Evolutionary conservation across 2,113 vertebrate species (phyloP).

Genomic region (Datnioides undecimradiatus): DNA sequence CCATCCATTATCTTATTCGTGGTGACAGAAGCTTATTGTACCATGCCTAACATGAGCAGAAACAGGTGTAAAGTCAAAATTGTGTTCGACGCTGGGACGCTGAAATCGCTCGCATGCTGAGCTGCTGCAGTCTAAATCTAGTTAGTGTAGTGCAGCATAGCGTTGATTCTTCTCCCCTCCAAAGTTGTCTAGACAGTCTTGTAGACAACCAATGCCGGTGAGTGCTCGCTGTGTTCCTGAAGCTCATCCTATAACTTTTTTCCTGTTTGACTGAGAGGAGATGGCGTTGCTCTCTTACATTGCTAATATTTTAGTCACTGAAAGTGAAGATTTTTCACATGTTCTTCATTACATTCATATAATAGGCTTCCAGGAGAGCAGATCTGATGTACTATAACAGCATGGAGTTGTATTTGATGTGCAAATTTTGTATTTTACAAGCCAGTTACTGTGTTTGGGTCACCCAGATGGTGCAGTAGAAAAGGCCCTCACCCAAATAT

Average conservation of each 20-base stretch:
- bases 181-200: not conserved
- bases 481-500: no score
- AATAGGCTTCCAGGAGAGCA: no score
- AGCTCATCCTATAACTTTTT: no score
- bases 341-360: not conserved
- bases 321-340: not conserved
- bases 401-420: not conserved
- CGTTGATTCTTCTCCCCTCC: not conserved
- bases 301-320: not conserved
- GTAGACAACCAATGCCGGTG: conserved; percentile 7
- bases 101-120: not conserved
- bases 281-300: not conserved
- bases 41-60: not conserved
- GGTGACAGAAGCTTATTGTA: not conserved
- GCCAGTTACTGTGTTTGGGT: not conserved
- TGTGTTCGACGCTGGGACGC: not conserved
- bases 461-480: not conserved
- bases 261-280: not conserved
- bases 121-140: not conserved
- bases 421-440: not conserved
- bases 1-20: not conserved
- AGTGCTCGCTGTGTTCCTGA: not conserved
- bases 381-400: no score
- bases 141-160: not conserved
- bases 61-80: not conserved